Evolutionary conservation across 2,113 vertebrate species (phyloP), one percentile per base, ranked within the genome.

Genomic region (Aspiorhynchus laticeps): DNA sequence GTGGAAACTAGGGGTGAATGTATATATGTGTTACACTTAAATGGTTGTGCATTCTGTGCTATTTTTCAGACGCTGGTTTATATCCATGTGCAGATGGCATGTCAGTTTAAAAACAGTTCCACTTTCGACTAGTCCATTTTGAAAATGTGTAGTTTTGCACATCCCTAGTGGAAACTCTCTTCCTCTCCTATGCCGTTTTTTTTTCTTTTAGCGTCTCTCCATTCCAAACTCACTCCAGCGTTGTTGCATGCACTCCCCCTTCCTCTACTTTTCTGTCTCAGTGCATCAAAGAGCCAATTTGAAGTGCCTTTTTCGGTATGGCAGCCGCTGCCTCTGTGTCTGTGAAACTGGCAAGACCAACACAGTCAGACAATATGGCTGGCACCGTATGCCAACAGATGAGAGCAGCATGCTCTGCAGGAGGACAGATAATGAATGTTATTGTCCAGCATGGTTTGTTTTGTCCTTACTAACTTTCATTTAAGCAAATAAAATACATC

Each of bases 261-360:
- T 56, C 38, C 59, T 85, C 74, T 78, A 61, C 75, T 26, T 77
- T 63, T 65, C 84, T 41, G 36, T 85, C 73, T 85, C 51, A 85
- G 21, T 85, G 69, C 83, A 85, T 85, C 80, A 82, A 67, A 82
- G 80, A 31, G 41, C 59, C 80, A 43, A 46, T 28, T 82, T 82
- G 59, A 82, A 82, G 80, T 67, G 80, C 80, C 80, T 65, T 82
- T 82, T 82, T 82, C 4, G 36, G 80, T 65, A 82, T 82, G 80
- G 80, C 80, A 82, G 59, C 38, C 80, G 7, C 78, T 41, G 56
- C 56, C 78, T 80, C 56, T 0, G 80, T 7, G 59, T 46, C 80
- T 82, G n/a, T 43, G 59, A 46, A 46, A 38, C 26, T 82, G 80
- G 80, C 80, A 82, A 28, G 59, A 82, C 80, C 59, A 81, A 31